Percentiles rank a stretch among this genome's conserved stretches.
Evolutionary conservation across 2,888 invertebrate species (phyloP).

Genomic region (Acholoe squamosa): DNA sequence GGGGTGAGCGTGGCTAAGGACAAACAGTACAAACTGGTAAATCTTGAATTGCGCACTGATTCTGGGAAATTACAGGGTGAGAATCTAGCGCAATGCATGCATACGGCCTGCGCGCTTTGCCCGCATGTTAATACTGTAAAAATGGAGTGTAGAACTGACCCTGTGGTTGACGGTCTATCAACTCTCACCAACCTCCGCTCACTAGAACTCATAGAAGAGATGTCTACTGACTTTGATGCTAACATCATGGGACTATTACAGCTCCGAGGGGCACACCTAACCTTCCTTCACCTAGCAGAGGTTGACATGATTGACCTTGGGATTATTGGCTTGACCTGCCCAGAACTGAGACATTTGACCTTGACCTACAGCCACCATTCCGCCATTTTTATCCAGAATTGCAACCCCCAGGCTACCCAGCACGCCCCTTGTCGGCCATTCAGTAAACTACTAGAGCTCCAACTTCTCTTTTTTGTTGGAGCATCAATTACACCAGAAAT

Average conservation of each 20-base stretch:
- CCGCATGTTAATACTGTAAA: background rate
- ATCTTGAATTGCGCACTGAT: background rate
- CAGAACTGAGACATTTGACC: slow-evolving; percentile 66
- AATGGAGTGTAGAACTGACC: background rate
- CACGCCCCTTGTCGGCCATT: background rate
- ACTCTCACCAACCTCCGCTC: background rate
- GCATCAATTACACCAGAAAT: no score
- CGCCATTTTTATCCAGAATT: background rate
- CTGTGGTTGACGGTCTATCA: background rate
- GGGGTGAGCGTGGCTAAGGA: background rate
- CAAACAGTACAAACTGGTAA: background rate
- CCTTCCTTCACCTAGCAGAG: slow-evolving; percentile 66
- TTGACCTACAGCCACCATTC: slow-evolving; percentile 17
- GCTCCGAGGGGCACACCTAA: slow-evolving; percentile 64
- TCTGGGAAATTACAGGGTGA: background rate
- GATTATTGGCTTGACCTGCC: slow-evolving; percentile 68
- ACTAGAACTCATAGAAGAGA: background rate
- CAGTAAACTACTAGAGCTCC: background rate
- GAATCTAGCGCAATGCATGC: background rate
- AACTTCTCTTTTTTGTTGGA: background rate
- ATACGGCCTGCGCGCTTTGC: background rate
- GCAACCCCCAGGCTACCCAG: background rate
- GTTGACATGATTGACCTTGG: slow-evolving; percentile 68
- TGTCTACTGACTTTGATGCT: background rate
- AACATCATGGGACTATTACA: slow-evolving; percentile 45